Evolutionary conservation across 1,140 invertebrate genomes (phyloP).

Genomic region (Ostrea denselamellosa): DNA sequence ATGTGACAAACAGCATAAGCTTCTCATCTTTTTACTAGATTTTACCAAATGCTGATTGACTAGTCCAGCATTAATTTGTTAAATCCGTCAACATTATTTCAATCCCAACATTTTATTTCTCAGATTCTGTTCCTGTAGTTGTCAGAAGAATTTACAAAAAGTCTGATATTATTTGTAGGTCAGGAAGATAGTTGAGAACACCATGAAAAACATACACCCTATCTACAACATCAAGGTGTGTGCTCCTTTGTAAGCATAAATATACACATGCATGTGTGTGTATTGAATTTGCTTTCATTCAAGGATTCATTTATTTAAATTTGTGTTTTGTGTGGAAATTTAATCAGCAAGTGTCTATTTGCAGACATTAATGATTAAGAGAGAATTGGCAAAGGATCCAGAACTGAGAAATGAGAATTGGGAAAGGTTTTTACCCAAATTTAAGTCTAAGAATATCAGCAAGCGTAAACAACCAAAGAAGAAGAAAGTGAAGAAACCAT

Average conservation of each 20-base stretch:
- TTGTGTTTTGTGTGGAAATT: background rate
- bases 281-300: no score
- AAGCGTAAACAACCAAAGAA: conserved; percentile 89
- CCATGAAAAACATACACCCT: conserved; percentile 99
- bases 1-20: no score
- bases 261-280: background rate
- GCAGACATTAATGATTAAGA: conserved; percentile 95
- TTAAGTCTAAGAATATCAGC: conserved; percentile 93
- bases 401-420: conserved; percentile 96
- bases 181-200: conserved; percentile 94
- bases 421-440: conserved; percentile 98
- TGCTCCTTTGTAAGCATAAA: conserved; percentile 1
- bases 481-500: conserved; percentile 87
- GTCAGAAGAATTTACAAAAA: background rate
- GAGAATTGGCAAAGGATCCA: conserved; percentile 94
- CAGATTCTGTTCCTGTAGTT: no score
- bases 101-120: no score
- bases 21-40: no score
- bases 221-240: conserved; percentile 97
- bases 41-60: no score
- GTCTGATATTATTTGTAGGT: conserved; percentile 81
- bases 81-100: no score
- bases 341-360: conserved; percentile 49
- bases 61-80: no score
- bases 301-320: background rate